phyloP scores from a whole-genome alignment of 2,797 vertebrate species.

The Oreortyx pictus region DNA sequence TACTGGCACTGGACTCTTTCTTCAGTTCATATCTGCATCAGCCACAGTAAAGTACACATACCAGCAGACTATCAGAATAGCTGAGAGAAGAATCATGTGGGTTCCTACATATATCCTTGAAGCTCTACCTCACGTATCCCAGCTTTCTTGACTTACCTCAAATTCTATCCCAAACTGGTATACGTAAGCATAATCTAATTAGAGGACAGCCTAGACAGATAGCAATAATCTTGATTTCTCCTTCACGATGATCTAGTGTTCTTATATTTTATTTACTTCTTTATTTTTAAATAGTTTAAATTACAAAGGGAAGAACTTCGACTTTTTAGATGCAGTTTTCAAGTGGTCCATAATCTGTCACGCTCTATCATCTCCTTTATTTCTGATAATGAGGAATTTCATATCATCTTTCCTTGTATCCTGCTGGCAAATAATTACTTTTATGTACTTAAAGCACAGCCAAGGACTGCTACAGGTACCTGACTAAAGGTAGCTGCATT shows the following conservation, averaged over 20 bases:
- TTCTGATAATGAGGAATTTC: not conserved
- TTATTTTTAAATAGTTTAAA: not conserved
- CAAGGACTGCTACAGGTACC: not conserved
- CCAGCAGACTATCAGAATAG: not conserved
- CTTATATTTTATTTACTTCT: not conserved
- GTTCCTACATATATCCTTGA: not conserved
- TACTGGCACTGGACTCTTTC: not conserved
- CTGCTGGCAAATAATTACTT: not conserved
- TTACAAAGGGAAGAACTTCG: not conserved
- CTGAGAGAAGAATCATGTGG: not conserved
- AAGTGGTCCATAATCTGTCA: not conserved
- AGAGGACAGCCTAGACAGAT: not conserved
- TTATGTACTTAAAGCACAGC: not conserved
- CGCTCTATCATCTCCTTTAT: not conserved
- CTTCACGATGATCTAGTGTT: not conserved
- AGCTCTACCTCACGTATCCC: not conserved
- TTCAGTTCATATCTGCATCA: not conserved
- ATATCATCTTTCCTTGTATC: not conserved
- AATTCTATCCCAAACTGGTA: not conserved
- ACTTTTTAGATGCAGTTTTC: not conserved
- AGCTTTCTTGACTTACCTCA: not conserved
- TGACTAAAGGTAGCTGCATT: not conserved
- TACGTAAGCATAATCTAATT: not conserved
- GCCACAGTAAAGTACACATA: not conserved
- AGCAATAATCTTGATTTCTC: not conserved